Conservation (phyloP, 1,140 invertebrate species). For the Drosophila equinoxialis region DNA sequence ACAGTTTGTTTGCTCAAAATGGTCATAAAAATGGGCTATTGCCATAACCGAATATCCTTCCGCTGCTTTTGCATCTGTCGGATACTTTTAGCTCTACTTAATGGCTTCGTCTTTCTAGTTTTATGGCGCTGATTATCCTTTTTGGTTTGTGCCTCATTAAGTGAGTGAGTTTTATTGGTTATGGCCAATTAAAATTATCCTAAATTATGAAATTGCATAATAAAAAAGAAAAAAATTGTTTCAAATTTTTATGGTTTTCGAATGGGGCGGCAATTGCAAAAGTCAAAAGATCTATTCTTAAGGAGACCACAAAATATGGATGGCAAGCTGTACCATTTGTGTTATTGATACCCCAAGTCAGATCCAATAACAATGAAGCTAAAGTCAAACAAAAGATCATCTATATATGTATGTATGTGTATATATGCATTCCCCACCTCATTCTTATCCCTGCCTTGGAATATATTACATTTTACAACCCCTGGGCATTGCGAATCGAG, state of each 20-base stretch:
- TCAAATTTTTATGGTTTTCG: constrained; percentile 13
- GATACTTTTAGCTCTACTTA: constrained; percentile 21
- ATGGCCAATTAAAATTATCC: constrained; percentile 31
- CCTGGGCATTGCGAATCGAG: constrained; percentile 54
- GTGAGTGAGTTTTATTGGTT: constrained; percentile 46
- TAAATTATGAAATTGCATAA: constrained; percentile 26
- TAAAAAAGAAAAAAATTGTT: constrained; percentile 40
- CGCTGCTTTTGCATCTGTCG: constrained; percentile 58
- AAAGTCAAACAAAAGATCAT: constrained; percentile 69
- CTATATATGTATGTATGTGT: not conserved
- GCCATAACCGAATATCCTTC: constrained; percentile 61
- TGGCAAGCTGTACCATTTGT: constrained; percentile 54
- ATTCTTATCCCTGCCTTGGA: not conserved
- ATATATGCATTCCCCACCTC: constrained; percentile 9
- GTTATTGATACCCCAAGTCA: constrained; percentile 48
- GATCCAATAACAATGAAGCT: constrained; percentile 53
- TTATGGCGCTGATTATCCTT: constrained; percentile 65
- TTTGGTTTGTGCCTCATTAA: constrained; percentile 64
- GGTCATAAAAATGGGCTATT: constrained; percentile 55
- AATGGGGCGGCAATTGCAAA: not conserved
- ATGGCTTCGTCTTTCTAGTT: constrained; percentile 33
- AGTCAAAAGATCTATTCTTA: constrained; percentile 2
- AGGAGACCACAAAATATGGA: constrained; percentile 46
- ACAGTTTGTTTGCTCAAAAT: constrained; percentile 54
- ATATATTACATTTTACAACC: constrained; percentile 37